Evolutionary conservation across 2,113 vertebrate species (phyloP).

Genomic region (Tachysurus vachellii): DNA sequence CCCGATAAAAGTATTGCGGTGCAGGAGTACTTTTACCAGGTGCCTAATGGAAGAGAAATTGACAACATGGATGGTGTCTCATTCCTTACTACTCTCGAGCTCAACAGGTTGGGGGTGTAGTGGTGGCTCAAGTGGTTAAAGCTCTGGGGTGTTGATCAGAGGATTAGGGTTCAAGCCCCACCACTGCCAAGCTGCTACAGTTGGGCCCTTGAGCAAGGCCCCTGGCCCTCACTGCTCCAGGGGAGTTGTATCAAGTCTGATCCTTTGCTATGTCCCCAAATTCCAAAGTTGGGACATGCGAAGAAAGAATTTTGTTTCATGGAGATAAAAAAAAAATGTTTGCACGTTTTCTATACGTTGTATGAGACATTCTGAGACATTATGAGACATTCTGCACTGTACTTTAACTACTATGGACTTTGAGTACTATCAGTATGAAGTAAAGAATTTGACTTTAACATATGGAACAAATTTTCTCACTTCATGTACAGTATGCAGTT

Average conservation of each 20-base stretch:
- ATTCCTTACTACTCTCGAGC: neutral
- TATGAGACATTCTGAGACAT: neutral
- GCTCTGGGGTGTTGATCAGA: too few species aligned
- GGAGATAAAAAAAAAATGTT: neutral
- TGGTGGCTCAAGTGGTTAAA: too few species aligned
- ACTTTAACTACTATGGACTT: neutral
- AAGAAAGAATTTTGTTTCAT: neutral
- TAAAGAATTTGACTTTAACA: neutral
- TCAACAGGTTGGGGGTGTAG: too few species aligned
- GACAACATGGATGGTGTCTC: slow-evolving; percentile 9
- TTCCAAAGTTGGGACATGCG: too few species aligned
- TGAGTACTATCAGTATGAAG: neutral
- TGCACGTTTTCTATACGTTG: neutral
- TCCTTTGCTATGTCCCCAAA: too few species aligned
- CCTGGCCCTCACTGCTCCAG: too few species aligned
- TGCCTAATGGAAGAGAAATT: slow-evolving; percentile 44
- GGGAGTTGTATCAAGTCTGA: too few species aligned
- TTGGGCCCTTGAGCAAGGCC: too few species aligned
- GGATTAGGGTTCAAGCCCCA: too few species aligned
- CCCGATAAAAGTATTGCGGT: slow-evolving; percentile 52
- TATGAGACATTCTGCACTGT: neutral
- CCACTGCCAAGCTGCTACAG: too few species aligned
- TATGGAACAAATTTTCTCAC: too few species aligned
- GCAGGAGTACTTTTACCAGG: slow-evolving; percentile 57
- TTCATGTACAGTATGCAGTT: too few species aligned